Base-by-base conservation (phyloP, 2,888 invertebrate genomes). In the Cheilosia scutellata region DNA sequence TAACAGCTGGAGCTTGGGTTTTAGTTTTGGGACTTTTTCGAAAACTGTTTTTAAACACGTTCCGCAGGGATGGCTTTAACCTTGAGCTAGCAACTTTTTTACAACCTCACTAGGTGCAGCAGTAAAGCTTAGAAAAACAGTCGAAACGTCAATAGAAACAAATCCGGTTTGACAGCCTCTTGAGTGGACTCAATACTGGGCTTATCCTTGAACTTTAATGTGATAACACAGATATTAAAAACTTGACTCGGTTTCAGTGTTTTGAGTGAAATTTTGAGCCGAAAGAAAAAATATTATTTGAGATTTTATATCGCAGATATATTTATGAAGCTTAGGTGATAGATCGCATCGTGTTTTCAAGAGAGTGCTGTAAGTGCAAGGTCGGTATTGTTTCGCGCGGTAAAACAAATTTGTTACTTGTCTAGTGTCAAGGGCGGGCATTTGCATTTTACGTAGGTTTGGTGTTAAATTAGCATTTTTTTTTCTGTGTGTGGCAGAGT, bases 171-270 rank as follows among this genome's bases (percentile, higher is more conserved):
- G 51, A 68, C 49, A 65, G 63, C 51, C n/a, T 44, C 4, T 27
- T 44, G 71, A 70, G 60, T 65, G 70, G 49, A 27, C 65, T 42
- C 9, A 40, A 37, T 49, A 63, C 33, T 74, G 74, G 53, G 53
- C 44, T 57, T 71, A 84, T 84, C 84, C 84, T 84, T 84, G 84
- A 84, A 84, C 84, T 80, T 55, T 71, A 76, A 76, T 13, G 9
- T 49, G 27, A 33, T 57, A 31, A 44, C 55, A 42, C 40, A 42
- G 9, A 3, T 9, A 13, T 11, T 27, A 51, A 62, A 27, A 78
- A 51, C 49, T 74, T 51, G 57, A 68, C 83, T 83, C 65, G 58
- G 44, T 65, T 65, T 31, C 25, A 31, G 40, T 53, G 72, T 74
- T 77, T 37, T 58, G 78, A 83, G 78, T 83, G 62, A 53, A 65